Evolutionary conservation across 2,888 invertebrate genomes (phyloP), one percentile per base, ranked within the genome.

Genomic region (Beris morrisii): DNA sequence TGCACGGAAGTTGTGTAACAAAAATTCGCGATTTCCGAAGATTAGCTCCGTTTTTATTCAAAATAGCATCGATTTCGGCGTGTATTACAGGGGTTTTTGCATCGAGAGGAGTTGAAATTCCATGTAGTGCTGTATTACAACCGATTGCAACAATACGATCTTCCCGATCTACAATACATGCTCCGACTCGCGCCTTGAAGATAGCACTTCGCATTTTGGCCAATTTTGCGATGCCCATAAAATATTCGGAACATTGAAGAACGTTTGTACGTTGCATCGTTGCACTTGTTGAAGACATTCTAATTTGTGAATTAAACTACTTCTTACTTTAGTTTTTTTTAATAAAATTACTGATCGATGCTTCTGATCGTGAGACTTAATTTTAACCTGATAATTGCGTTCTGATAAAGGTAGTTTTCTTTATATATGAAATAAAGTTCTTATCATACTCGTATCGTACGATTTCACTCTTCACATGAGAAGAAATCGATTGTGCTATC

Each of bases 181-280:
- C 96, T 4, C 98, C 98, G 22, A 96, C 96, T 85, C 97, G 96
- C 4, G 91, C 90, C 63, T 82, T 83, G 0, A 97, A 97, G 82
- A 98, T 98, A 82, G 98, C 98, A 76, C 97, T 97, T 64, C 97
- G 84, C 82, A 93, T 91, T 0, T 96, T 92, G 1, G 95, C 90
- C 32, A 98, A 82, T 75, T 95, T 88, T 3, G 97, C 96, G 7
- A 89, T 86, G 0, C 92, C 91, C 97, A 98, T 97, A 77, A 97
- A 98, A 80, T 96, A 97, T 71, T 98, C 97, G 67, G 88, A 84
- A 97, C 97, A 97, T 48, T n/a, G n/a, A n/a, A n/a, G n/a, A n/a
- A n/a, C n/a, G n/a, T n/a, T n/a, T n/a, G n/a, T n/a, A n/a, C n/a
- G n/a, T n/a, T n/a, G n/a, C n/a, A n/a, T n/a, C n/a, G n/a, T n/a